Evolutionary conservation across 2,113 vertebrate genomes (phyloP), one percentile per base, ranked within the genome.

Genomic region (Ochotona curzoniae): DNA sequence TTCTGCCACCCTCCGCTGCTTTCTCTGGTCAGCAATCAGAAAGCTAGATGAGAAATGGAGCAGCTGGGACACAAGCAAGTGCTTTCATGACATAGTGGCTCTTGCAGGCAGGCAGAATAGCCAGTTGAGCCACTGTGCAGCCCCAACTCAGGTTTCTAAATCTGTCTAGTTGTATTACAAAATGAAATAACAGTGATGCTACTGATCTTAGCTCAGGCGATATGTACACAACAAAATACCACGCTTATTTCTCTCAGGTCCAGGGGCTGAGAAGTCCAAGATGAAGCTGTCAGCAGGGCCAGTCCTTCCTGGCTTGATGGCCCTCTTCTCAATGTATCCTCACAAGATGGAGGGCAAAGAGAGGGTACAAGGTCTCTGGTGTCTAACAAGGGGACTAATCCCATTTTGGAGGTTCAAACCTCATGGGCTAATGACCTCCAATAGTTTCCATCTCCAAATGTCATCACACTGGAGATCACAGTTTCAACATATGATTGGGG

Each of bases 121-220:
- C 38, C 38, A 44, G 38, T 44, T 44, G 38, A 44, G 38, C 38
- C 38, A 44, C 38, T 44, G 6, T 44, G 38, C 38, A 44, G 38
- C 38, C 38, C 38, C 38, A 44, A 94, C 47, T 90, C 70, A 88
- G 14, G 28, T 30, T 93, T 64, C 78, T 79, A 82, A 90, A 91
- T 92, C 32, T 84, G 20, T 74, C 32, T 94, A 76, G 21, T 92
- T 32, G 88, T 61, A 6, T 94, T 88, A 90, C 28, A 94, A 96
- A 93, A 80, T 47, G 7, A 66, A 92, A 87, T 30, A 76, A n/a
- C 74, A 95, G 92, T 26, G 93, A 63, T n/a, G 51, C 26, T 61
- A 30, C 60, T 18, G 32, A 35, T 73, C 57, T 93, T 49, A 60
- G 61, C 30, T 66, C 30, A 26, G 69, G 35, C 70, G 51, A 18